Evolutionary conservation across 2,113 vertebrate species (phyloP), one percentile per base, ranked within the genome.

Genomic region (Emydura subglobosa): DNA sequence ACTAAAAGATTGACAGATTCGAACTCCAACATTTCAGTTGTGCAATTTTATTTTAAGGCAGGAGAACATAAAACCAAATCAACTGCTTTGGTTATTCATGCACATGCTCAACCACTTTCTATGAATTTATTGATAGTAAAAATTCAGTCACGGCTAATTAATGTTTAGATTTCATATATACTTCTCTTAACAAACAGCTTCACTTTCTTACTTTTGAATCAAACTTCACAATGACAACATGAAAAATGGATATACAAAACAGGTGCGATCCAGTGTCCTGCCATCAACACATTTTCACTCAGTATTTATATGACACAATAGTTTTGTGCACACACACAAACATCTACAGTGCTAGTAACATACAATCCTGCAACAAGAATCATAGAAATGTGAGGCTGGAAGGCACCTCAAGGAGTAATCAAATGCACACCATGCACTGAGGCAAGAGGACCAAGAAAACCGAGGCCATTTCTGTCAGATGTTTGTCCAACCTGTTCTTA

Each of bases 1-100:
- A 65, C 57, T 47, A 2, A 72, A 88, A 95, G 57, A 93, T 54
- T 1, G 44, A 44, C 12, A 79, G 42, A 80, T 81, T 59, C 59
- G 83, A 47, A 47, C 42, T 27, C 42, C 74, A 76, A 78, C 0
- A 19, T 24, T 50, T 88, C 16, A 50, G 51, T 79, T 17, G 29
- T 27, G 24, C 24, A 6, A 47, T 78, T 9, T 34, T 16, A 47
- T 84, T 95, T 92, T 86, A 88, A 86, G 95, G 80, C 10, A 78
- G 68, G 19, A 68, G 42, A 93, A 87, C 29, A 82, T 29, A n/a
- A 94, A 91, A 5, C 21, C 53, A 22, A 76, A 47, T 24, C 25
- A 47, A 78, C 25, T 47, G 74, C 25, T 47, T 47, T 47, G 11
- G 74, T 47, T 47, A 78, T 16, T 78, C 6, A 47, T 47, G 44